Conservation (phyloP, 2,888 invertebrate genomes). For the Sinotaia quadrata region DNA sequence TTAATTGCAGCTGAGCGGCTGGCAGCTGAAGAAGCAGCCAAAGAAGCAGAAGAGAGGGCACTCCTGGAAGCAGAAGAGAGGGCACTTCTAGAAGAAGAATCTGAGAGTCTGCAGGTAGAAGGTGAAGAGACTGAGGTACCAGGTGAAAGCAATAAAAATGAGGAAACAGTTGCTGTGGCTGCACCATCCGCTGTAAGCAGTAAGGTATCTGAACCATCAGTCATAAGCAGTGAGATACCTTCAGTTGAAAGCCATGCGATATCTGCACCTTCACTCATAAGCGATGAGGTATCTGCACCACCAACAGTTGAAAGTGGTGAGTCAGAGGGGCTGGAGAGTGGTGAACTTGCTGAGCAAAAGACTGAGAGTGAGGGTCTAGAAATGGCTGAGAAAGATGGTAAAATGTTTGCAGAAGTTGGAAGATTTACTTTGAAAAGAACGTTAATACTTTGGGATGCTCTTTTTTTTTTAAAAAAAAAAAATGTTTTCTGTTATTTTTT, state of each 20-base stretch:
- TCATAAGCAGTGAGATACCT: too few species aligned
- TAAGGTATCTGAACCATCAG: too few species aligned
- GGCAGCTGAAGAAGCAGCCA: conserved; percentile 60
- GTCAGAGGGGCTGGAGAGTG: not conserved
- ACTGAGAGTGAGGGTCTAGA: not conserved
- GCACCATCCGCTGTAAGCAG: too few species aligned
- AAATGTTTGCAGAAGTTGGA: not conserved
- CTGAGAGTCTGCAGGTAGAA: not conserved
- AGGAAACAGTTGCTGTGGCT: not conserved
- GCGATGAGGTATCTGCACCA: not conserved
- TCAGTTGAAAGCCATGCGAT: too few species aligned
- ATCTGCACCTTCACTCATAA: too few species aligned
- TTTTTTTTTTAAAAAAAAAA: too few species aligned
- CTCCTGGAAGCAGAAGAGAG: conserved; percentile 9
- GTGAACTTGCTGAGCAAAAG: conserved; percentile 1
- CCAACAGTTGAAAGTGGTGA: not conserved
- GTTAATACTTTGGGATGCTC: not conserved
- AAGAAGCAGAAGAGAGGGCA: conserved; percentile 39
- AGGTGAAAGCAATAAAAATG: not conserved
- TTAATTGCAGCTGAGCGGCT: conserved; percentile 32
- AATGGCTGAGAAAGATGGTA: not conserved
- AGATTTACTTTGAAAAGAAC: not conserved
- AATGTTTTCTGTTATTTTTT: too few species aligned
- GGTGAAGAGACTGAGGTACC: not conserved
- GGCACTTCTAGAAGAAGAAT: not conserved